Evolutionary conservation across 2,797 vertebrate species (phyloP), one percentile per base, ranked within the genome.

Genomic region (Notolabrus celidotus): DNA sequence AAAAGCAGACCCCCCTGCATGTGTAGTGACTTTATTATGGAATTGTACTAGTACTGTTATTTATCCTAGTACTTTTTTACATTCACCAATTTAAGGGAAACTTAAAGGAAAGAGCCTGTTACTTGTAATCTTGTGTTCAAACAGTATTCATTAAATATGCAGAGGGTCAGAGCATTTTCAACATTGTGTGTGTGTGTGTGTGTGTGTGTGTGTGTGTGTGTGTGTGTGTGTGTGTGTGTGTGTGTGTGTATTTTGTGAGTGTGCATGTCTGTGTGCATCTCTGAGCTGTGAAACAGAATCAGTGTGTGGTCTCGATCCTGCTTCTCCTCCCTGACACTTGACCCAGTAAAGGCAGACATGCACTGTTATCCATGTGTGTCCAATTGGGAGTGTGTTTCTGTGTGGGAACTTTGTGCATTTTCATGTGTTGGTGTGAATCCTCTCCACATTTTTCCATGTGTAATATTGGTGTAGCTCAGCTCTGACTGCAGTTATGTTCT

Each of bases 211-310:
- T 63, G n/a, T 67, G 9, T 38, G 42, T 82, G 55, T 53, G 49
- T 67, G n/a, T 42, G 17, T 25, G 1, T 50, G 2, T 34, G 46
- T 42, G 10, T 69, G 31, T 67, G 46, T 49, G 55, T 78, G 34
- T 42, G 47, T 64, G 38, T 57, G 45, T 22, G 8, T 63, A n/a
- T n/a, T n/a, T n/a, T n/a, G n/a, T n/a, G n/a, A n/a, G n/a, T n/a
- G n/a, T n/a, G n/a, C n/a, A n/a, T n/a, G n/a, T 67, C 9, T 38
- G 42, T 82, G 55, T 53, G 49, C 67, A 10, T 36, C 66, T 75
- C 67, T 76, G 61, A 69, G 61, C 76, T 82, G 71, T 87, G 82
- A 85, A 83, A 81, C 50, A 50, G 60, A 79, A 67, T 76, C 71
- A 49, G 63, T 45, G 51, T 47, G 58, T 52, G 47, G 67, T 55